Evolutionary conservation across 2,113 vertebrate species (phyloP).

Genomic region (Hemichromis elongatus): DNA sequence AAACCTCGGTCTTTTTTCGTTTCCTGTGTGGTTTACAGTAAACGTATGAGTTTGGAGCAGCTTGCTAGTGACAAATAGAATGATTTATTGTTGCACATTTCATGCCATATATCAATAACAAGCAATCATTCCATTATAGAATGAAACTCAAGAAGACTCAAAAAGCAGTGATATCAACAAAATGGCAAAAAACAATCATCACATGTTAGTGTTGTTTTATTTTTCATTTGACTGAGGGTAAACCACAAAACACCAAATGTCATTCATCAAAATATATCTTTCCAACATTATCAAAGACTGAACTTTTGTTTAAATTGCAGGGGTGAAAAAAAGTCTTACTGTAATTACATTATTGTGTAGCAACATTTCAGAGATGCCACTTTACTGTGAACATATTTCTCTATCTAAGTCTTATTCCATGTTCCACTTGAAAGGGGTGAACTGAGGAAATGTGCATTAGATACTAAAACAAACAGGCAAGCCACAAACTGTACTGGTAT

Average conservation of each 20-base stretch:
- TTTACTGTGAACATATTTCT: not conserved
- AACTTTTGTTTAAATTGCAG: not conserved
- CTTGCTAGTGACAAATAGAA: conserved; percentile 47
- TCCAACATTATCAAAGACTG: not conserved
- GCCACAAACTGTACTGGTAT: conserved; percentile 73
- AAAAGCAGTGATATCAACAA: conserved; percentile 25
- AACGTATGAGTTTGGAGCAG: conserved; percentile 48
- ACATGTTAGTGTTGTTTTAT: conserved; percentile 27
- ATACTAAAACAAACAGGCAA: conserved; percentile 78
- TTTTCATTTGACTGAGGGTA: conserved; percentile 7
- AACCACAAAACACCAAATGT: conserved; percentile 23
- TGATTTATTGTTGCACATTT: conserved; percentile 54
- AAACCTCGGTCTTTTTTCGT: conserved; percentile 1
- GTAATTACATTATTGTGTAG: not conserved
- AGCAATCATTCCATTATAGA: conserved; percentile 54
- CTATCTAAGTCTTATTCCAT: not conserved
- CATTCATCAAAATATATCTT: conserved; percentile 32
- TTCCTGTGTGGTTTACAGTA: conserved; percentile 29
- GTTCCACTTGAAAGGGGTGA: conserved; percentile 63
- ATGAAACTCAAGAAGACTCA: conserved; percentile 24
- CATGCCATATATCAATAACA: conserved; percentile 44
- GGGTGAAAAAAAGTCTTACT: not conserved
- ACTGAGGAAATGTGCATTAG: conserved; percentile 78
- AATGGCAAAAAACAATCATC: conserved; percentile 26
- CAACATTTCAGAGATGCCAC: not conserved